Percentiles rank a stretch among this genome's conserved stretches.
These are phyloP conservation scores for Brachycybe producta DNA, from an alignment of 2,888 invertebrate genomes.

Conservation along the genomic window DNA sequence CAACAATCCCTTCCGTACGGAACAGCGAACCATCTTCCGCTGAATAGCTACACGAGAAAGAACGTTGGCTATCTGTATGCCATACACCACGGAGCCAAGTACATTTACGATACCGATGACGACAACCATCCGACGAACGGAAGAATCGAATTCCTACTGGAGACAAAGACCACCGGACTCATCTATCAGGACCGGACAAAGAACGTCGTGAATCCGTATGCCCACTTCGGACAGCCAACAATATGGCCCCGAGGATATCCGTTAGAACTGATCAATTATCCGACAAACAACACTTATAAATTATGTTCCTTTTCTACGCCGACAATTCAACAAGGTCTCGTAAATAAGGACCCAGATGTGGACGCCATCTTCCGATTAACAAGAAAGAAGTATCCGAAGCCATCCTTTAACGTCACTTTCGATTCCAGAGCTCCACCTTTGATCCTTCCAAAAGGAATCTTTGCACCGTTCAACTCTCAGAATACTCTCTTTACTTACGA, in stretches of 20 bases:
- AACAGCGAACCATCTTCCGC: slow-evolving; percentile 12
- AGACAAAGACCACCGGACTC: neutral
- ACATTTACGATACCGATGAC: slow-evolving; percentile 19
- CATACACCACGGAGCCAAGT: slow-evolving; percentile 17
- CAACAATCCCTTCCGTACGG: slow-evolving; percentile 10
- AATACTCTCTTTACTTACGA: slow-evolving; percentile 9
- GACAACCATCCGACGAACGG: slow-evolving; percentile 10
- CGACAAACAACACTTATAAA: slow-evolving; percentile 6
- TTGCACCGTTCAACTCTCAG: slow-evolving; percentile 13
- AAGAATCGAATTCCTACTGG: neutral
- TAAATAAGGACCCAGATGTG: slow-evolving; percentile 13
- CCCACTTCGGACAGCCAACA: slow-evolving; percentile 16
- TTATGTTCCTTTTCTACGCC: slow-evolving; percentile 10
- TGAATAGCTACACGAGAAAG: slow-evolving; percentile 15
- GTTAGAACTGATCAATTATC: neutral
- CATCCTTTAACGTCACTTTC: slow-evolving; percentile 6
- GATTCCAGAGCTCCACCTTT: slow-evolving; percentile 13
- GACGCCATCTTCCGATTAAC: slow-evolving; percentile 13
- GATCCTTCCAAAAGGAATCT: slow-evolving; percentile 15
- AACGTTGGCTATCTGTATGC: slow-evolving; percentile 19
- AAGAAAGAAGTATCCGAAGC: neutral
- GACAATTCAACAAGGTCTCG: slow-evolving; percentile 13
- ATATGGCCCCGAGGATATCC: slow-evolving; percentile 16
- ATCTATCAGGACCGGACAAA: neutral
- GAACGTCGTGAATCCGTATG: slow-evolving; percentile 13